Base-by-base conservation (phyloP, 2,113 vertebrate species). In the Thomomys bottae region DNA sequence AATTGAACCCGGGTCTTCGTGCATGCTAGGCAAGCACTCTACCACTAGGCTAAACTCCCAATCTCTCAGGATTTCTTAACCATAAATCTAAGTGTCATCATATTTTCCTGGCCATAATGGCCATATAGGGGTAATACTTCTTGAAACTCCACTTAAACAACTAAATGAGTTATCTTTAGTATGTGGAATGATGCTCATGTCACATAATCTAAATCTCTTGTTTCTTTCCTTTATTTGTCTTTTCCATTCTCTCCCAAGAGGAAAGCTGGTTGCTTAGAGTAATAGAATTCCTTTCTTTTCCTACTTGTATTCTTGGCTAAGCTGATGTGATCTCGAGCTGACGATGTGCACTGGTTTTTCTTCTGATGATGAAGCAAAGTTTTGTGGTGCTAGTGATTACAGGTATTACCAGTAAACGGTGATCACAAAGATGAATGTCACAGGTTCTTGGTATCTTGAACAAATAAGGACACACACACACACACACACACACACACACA, bases 51-150 rank as follows among this genome's bases (percentile, higher is more conserved):
- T n/a, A n/a, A n/a, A n/a, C n/a, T n/a, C n/a, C n/a, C n/a, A n/a
- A n/a, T n/a, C n/a, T 34, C 45, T 40, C 28, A 75, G 32, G 93
- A 86, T 63, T 88, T 83, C 67, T 75, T 80, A 66, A 71, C 73
- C 68, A 84, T 91, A 84, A 92, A 92, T 36, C 8, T 34, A 40
- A 32, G 4, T 49, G 36, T n/a, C 14, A 38, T 3, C 45, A 66
- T 20, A 79, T 49, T 78, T 93, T 82, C 15, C 78, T 20, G 45
- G 59, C 18, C 18, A 7, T 61, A 54, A 90, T 12, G 6, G 18
- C 7, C 75, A 83, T 3, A n/a, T 17, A 17, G 36, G 18, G n/a
- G 15, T 84, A 78, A 59, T 54, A 28, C 63, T 93, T 68, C 77
- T 49, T 81, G 45, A 63, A 88, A 90, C 64, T 92, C 45, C 90